Conservation (phyloP, 2,797 vertebrate species). For the Platalea minor region DNA sequence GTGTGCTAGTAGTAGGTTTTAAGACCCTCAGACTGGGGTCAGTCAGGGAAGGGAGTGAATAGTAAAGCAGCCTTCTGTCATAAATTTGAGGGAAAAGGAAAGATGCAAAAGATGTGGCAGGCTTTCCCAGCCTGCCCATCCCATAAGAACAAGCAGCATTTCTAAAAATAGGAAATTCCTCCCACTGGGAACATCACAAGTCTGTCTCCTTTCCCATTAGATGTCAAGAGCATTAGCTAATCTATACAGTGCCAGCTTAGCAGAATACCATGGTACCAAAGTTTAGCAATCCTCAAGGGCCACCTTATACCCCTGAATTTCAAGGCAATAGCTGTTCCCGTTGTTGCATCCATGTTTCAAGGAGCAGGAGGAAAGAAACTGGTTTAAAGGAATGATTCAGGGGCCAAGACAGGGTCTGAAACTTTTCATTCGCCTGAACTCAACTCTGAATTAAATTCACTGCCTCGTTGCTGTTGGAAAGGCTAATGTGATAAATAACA, state of each 20-base stretch:
- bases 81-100: not conserved
- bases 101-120: not conserved
- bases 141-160: slow-evolving; percentile 21
- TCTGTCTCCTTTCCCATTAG: not conserved
- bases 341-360: not conserved
- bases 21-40: not conserved
- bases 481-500: not conserved
- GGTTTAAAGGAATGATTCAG: not conserved
- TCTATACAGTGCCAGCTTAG: not conserved
- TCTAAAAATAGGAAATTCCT: slow-evolving; percentile 50
- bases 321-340: not conserved
- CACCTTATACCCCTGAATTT: not conserved
- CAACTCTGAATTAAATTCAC: not conserved
- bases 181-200: not conserved
- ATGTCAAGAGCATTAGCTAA: not conserved
- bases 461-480: not conserved
- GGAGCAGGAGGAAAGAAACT: not conserved
- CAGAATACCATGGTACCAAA: not conserved
- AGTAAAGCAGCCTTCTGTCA: not conserved
- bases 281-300: not conserved
- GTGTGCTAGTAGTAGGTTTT: not conserved
- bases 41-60: not conserved
- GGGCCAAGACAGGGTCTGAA: not conserved
- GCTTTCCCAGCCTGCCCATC: slow-evolving; percentile 13
- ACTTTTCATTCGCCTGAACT: not conserved